These are phyloP conservation scores for Polypterus senegalus DNA, from an alignment of 2,113 vertebrate genomes.

Conservation along the genomic window DNA sequence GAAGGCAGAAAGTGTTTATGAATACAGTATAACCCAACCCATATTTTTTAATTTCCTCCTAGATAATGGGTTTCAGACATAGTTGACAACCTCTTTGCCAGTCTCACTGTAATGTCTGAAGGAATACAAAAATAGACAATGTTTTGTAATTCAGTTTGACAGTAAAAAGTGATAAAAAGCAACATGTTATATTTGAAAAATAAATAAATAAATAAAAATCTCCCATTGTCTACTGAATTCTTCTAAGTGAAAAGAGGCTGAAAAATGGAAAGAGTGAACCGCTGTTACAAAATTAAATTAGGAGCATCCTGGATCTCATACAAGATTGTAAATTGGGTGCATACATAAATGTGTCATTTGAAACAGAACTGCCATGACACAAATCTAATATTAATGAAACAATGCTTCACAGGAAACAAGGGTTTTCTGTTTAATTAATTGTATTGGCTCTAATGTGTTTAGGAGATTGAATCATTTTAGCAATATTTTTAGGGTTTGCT, in stretches of 20 bases:
- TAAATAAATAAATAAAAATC: not conserved
- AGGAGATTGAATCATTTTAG: not conserved
- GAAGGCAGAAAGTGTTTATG: too few relatives aligned
- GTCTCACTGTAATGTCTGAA: not conserved
- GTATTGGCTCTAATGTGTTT: conserved; percentile 8
- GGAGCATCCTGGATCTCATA: not conserved
- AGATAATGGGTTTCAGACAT: not conserved
- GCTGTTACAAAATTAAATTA: not conserved
- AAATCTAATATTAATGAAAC: not conserved
- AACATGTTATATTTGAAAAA: not conserved
- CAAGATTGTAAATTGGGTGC: not conserved
- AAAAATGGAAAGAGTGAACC: not conserved
- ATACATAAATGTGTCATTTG: conserved; percentile 2
- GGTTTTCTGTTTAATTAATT: conserved; percentile 12
- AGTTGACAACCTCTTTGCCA: not conserved
- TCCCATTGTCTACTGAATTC: not conserved
- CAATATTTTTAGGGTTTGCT: not conserved
- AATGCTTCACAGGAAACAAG: conserved; percentile 7
- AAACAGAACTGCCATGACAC: conserved; percentile 1
- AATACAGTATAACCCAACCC: too few relatives aligned
- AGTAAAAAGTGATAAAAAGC: not conserved
- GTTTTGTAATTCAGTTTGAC: not conserved
- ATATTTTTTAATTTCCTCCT: not conserved
- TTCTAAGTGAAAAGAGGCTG: not conserved
- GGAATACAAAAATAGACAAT: not conserved